Conservation (phyloP, 2,113 vertebrate genomes). For the Eidolon helvum region DNA sequence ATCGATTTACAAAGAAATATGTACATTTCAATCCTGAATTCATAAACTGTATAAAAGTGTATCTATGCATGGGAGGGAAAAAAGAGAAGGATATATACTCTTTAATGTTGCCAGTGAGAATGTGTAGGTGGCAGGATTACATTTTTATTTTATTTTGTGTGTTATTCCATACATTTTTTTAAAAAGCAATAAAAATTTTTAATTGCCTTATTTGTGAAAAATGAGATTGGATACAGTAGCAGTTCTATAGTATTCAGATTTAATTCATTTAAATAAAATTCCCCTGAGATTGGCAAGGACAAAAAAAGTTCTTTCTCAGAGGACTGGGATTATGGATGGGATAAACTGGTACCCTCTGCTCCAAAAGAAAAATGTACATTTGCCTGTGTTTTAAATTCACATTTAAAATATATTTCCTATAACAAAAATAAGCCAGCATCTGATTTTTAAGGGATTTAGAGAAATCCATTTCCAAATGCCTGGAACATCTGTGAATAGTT, state of each 20-base stretch:
- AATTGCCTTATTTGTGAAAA: not conserved
- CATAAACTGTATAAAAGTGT: not conserved
- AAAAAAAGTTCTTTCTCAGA: not conserved
- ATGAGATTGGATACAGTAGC: not conserved
- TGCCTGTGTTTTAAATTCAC: slow-evolving; percentile 8
- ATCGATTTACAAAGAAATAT: slow-evolving; percentile 23
- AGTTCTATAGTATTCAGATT: not conserved
- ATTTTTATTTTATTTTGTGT: slow-evolving; percentile 39
- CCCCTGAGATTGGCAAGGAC: not conserved
- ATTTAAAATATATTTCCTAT: not conserved
- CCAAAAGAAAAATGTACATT: not conserved
- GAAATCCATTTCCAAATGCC: slow-evolving; percentile 54
- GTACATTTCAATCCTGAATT: not conserved
- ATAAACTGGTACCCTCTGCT: not conserved
- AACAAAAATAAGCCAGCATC: slow-evolving; percentile 41
- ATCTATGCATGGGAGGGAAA: too few species aligned
- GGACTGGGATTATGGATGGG: not conserved
- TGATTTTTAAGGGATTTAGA: slow-evolving; percentile 48
- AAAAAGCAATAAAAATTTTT: slow-evolving; percentile 26
- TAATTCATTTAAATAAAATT: not conserved
- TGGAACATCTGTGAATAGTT: slow-evolving; percentile 39
- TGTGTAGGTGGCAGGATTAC: not conserved
- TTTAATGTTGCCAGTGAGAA: not conserved
- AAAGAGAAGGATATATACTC: not conserved
- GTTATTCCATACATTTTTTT: not conserved